A percentile compares a stretch with the other conserved stretches of the same genome.
phyloP scores from a whole-genome alignment of 2,113 vertebrate species.

The Phalacrocorax aristotelis region DNA sequence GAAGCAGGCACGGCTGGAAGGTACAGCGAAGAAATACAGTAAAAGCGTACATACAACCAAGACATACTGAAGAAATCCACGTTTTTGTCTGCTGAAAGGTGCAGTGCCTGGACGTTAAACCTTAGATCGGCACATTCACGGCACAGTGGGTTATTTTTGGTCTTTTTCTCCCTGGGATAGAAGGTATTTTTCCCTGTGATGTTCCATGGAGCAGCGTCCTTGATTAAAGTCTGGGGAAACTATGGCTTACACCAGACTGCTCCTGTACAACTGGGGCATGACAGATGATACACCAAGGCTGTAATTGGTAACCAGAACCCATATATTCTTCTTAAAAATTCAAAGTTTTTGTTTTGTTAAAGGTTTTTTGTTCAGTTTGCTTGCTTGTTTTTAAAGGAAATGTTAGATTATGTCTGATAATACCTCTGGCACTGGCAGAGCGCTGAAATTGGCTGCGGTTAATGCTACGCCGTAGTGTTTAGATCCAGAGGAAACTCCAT shows the following conservation, averaged over 20 bases:
- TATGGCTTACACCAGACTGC: not conserved
- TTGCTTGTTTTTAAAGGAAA: not conserved
- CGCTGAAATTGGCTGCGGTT: not conserved
- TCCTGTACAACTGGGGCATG: not conserved
- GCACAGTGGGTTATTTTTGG: not conserved
- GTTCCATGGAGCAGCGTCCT: not conserved
- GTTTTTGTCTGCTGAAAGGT: not conserved
- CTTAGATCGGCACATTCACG: not conserved
- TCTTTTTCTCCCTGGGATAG: not conserved
- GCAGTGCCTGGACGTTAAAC: not conserved
- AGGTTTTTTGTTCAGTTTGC: not conserved
- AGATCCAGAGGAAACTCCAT: not conserved
- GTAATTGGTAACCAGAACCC: not conserved
- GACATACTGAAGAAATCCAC: not conserved
- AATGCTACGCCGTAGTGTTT: not conserved
- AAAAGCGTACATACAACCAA: not conserved
- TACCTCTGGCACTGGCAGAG: not conserved
- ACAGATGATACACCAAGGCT: not conserved
- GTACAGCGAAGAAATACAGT: not conserved
- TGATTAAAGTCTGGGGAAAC: not conserved
- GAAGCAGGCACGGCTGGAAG: not conserved
- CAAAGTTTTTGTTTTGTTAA: not conserved
- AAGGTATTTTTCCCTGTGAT: not conserved
- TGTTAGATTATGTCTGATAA: not conserved
- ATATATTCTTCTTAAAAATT: not conserved